Evolutionary conservation across 2,888 invertebrate genomes (phyloP).

Genomic region (Drosophila quinaria): DNA sequence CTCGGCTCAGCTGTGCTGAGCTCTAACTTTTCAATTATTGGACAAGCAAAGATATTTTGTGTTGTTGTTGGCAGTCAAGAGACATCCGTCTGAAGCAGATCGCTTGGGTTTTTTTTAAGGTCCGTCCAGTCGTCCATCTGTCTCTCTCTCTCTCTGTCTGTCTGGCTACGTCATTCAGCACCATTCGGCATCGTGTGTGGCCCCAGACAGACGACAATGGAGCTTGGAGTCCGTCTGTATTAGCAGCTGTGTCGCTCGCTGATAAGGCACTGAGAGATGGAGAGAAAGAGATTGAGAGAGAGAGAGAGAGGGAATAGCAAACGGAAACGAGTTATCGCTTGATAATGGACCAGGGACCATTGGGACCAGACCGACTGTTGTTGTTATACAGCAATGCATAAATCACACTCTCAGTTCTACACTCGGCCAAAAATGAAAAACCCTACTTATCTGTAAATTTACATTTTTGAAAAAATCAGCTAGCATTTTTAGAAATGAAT

Average conservation of each 20-base stretch:
- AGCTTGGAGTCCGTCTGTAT: slow-evolving; percentile 4
- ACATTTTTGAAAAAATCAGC: too few species aligned
- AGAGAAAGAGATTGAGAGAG: too few species aligned
- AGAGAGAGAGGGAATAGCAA: slow-evolving; percentile 18
- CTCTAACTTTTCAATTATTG: slow-evolving; percentile 37
- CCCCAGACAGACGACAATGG: slow-evolving; percentile 18
- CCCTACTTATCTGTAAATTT: too few species aligned
- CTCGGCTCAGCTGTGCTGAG: slow-evolving; percentile 29
- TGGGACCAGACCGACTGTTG: slow-evolving; percentile 10
- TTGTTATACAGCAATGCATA: slow-evolving; percentile 14
- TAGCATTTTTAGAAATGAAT: too few species aligned
- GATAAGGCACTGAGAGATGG: slow-evolving; percentile 11
- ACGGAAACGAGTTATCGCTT: slow-evolving; percentile 67
- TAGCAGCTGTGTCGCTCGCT: slow-evolving; percentile 42
- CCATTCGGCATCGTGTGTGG: slow-evolving; percentile 56
- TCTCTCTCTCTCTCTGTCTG: slow-evolving; percentile 3
- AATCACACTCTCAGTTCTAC: slow-evolving; percentile 10
- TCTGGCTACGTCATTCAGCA: slow-evolving; percentile 46
- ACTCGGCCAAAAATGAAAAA: not conserved
- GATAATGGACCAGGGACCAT: slow-evolving; percentile 57
- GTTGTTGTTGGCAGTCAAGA: slow-evolving; percentile 7
- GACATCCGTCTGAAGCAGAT: slow-evolving; percentile 33
- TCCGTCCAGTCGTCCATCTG: not conserved
- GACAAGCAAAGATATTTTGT: slow-evolving; percentile 4
- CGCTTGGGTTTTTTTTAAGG: not conserved